phyloP scores from a whole-genome alignment of 35 echinoderm and acorn worm genomes.

The Holothuria glaberrima region DNA sequence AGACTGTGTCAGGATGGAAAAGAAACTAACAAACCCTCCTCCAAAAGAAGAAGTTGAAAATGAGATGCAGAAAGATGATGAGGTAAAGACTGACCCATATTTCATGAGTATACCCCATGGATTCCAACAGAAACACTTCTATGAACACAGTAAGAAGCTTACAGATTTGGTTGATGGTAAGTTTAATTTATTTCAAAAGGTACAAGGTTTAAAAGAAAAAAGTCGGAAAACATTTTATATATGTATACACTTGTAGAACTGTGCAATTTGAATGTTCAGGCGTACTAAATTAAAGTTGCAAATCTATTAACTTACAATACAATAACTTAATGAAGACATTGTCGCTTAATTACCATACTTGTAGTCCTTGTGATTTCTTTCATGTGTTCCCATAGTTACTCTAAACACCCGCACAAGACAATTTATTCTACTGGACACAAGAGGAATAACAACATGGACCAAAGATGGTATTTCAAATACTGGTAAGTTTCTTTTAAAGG shows the following conservation, averaged over 20 bases:
- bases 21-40: too few relatives aligned
- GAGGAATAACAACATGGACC: constrained; percentile 95
- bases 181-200: neutral
- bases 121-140: constrained; percentile 22
- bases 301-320: too few relatives aligned
- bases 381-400: constrained; percentile 59
- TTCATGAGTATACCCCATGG: constrained; percentile 40
- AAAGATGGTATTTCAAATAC: constrained; percentile 88
- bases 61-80: neutral
- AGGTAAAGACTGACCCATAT: neutral
- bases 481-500: too few relatives aligned
- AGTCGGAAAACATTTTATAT: too few relatives aligned
- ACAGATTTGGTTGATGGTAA: constrained; percentile 50
- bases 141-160: constrained; percentile 15
- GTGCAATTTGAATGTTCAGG: neutral
- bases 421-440: constrained; percentile 92
- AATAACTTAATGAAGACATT: too few relatives aligned
- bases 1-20: too few relatives aligned
- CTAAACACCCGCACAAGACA: constrained; percentile 87
- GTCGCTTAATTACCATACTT: too few relatives aligned
- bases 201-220: too few relatives aligned
- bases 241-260: neutral
- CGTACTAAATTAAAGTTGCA: too few relatives aligned
- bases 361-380: too few relatives aligned
- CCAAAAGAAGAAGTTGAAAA: neutral